A percentile compares a stretch with the other conserved stretches of the same genome.
Evolutionary conservation across 1,140 invertebrate species (phyloP).

Genomic region (Leguminivora glycinivorella): DNA sequence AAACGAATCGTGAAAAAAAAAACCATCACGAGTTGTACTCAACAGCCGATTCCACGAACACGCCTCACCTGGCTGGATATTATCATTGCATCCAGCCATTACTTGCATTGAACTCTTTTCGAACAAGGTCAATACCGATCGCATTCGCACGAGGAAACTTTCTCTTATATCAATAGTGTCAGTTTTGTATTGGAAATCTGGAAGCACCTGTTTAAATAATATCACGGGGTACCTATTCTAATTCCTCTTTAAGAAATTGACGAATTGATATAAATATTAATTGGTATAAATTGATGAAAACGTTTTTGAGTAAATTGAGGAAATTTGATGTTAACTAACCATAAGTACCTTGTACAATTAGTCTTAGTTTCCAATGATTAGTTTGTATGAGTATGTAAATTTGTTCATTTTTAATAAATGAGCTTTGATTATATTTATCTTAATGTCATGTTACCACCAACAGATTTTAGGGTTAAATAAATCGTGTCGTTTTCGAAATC

Average conservation of each 20-base stretch:
- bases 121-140: conserved; percentile 1
- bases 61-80: background rate
- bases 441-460: no score
- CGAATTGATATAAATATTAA: no score
- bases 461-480: no score
- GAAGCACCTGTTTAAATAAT: background rate
- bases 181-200: background rate
- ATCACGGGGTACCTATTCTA: background rate
- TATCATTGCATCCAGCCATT: background rate
- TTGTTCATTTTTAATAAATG: no score
- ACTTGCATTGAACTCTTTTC: conserved; percentile 2
- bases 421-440: no score
- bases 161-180: background rate
- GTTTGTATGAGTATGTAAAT: no score
- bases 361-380: no score
- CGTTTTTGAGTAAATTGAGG: no score
- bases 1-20: background rate
- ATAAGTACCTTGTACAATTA: no score
- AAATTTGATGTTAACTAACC: no score
- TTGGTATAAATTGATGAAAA: background rate
- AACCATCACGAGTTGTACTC: background rate
- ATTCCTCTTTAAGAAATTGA: background rate
- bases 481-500: no score
- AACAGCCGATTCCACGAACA: background rate
- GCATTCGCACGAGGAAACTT: background rate